Percentiles rank a stretch among this genome's conserved stretches.
phyloP scores from a whole-genome alignment of 2,797 vertebrate species.

The Lagorchestes hirsutus region DNA sequence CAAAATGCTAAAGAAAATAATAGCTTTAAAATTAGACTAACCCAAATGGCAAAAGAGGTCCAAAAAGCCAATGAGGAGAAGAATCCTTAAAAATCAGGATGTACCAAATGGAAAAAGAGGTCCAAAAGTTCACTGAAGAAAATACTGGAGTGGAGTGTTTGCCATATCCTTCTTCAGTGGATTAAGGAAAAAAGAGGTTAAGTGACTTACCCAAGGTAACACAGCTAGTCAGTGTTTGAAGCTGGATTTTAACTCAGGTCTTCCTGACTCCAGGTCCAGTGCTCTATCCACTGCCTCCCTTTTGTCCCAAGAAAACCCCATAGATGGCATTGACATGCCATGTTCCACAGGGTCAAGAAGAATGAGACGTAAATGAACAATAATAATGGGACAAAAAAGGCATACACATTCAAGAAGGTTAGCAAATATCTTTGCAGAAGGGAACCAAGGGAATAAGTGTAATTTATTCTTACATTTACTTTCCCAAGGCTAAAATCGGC shows the following conservation, averaged over 20 bases:
- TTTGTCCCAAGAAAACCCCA: not conserved
- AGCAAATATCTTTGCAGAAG: not conserved
- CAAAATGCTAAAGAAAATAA: too few species aligned
- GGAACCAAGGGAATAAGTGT: not conserved
- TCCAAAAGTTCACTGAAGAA: too few species aligned
- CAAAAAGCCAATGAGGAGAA: too few species aligned
- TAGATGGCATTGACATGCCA: not conserved
- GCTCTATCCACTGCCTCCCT: not conserved
- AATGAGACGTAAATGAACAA: not conserved
- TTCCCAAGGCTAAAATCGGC: not conserved
- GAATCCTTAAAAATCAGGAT: too few species aligned
- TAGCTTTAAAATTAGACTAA: too few species aligned
- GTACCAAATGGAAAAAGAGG: too few species aligned
- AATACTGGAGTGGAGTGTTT: too few species aligned
- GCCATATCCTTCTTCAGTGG: too few species aligned
- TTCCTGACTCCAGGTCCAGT: not conserved
- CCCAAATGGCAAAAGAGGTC: too few species aligned
- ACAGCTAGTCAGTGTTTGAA: not conserved
- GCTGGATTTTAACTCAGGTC: not conserved
- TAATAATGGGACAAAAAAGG: not conserved
- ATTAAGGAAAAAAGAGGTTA: too few species aligned
- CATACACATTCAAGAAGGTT: not conserved
- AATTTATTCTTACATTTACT: not conserved
- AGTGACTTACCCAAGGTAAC: not conserved
- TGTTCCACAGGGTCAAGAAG: not conserved